Base-by-base conservation (phyloP, 2,113 vertebrate genomes). In the Hippocampus barbouri region DNA sequence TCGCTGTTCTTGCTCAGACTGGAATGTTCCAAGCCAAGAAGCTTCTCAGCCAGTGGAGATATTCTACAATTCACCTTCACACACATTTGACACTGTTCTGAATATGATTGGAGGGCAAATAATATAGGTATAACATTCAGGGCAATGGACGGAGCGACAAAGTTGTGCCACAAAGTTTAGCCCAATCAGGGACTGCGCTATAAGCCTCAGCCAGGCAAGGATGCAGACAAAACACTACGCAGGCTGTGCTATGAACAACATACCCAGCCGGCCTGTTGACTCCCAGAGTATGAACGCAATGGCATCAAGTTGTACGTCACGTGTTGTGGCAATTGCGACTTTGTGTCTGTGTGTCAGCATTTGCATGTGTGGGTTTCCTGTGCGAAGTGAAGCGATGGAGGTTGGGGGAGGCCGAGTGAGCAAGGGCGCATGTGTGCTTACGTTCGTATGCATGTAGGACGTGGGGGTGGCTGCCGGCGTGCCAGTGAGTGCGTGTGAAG, bases 1-100 rank as follows among this genome's bases (percentile, higher is more conserved):
- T 82, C 60, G 18, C 87, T 73, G 83, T 74, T 66, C 85, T 79
- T 5, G 87, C 85, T 79, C 88, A 83, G 77, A 10, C 34, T 82
- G 89, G 91, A 93, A 92, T 91, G 88, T 90, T 91, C 88, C 77
- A 71, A 72, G 77, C 84, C 51, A 66, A 27, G 64, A 54, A 87
- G 77, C 84, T 76, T 70, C 85, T 81, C 85, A 85, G 88, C 83
- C 79, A 86, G 74, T 79, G 86, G 82, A 87, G 79, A 80, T 66
- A 87, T 86, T 85, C 88, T 83, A 79, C 78, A 86, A 79, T 83
- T 72, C 67, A 34, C 12, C 63, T 57, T 53, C 43, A 64, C 3
- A 61, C 15, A 4, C 16, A 34, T n/a, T 38, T 6, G 34, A 38
- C 34, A 38, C 34, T 38, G 34, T 38, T 38, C 20, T 59, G 43